A percentile compares a stretch with the other conserved stretches of the same genome.
Conservation (phyloP, 2,888 invertebrate genomes). For the Serrognathus titanus region DNA sequence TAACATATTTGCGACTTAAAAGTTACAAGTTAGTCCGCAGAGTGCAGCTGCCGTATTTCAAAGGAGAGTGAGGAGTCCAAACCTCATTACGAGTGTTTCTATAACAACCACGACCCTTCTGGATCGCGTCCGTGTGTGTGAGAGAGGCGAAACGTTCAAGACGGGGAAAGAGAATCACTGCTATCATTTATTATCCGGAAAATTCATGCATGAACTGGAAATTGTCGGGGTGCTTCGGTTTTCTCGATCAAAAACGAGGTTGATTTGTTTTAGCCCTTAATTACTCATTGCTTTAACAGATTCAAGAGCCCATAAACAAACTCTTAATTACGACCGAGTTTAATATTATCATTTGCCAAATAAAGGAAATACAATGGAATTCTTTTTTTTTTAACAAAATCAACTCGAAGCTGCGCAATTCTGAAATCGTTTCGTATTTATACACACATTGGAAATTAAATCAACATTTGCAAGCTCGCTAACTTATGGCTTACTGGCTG, state of each 20-base stretch:
- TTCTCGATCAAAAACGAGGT: slow-evolving; percentile 17
- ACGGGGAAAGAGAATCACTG: slow-evolving; percentile 29
- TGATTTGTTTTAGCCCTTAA: slow-evolving; percentile 20
- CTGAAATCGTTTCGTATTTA: too few species aligned
- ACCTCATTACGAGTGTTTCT: slow-evolving; percentile 41
- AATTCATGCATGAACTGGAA: slow-evolving; percentile 37
- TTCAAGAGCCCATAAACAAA: slow-evolving; percentile 5
- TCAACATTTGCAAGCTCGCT: too few species aligned
- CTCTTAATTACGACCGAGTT: neutral
- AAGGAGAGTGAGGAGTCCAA: slow-evolving; percentile 29
- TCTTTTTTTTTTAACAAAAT: too few species aligned
- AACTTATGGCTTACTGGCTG: too few species aligned
- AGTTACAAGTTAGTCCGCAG: slow-evolving; percentile 30
- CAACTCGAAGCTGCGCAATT: too few species aligned
- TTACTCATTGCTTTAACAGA: slow-evolving; percentile 10
- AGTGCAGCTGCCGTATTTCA: slow-evolving; percentile 31
- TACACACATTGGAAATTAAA: too few species aligned
- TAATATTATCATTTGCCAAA: neutral
- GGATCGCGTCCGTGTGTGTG: slow-evolving; percentile 29
- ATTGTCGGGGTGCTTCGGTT: slow-evolving; percentile 24
- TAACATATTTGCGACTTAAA: slow-evolving; percentile 30
- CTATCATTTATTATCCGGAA: slow-evolving; percentile 38
- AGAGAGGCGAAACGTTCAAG: slow-evolving; percentile 24
- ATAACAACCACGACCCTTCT: slow-evolving; percentile 40
- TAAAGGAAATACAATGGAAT: neutral